phyloP scores from a whole-genome alignment of 37 sponge, comb jelly and placozoan species.

The Agelas oroides region DNA sequence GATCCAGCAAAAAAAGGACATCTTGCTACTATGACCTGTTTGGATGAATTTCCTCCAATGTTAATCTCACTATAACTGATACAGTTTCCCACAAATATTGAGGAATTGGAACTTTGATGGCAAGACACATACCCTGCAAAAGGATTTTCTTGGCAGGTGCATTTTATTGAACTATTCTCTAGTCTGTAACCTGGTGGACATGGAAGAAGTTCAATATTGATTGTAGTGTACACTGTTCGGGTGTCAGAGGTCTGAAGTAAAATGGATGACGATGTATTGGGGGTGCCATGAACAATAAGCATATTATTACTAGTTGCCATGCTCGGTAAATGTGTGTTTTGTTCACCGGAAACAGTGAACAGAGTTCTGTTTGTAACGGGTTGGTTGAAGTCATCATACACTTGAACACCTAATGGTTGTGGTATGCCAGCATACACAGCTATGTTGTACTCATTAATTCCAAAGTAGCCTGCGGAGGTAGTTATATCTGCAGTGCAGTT shows the following conservation, averaged over 20 bases:
- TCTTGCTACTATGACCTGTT: neutral
- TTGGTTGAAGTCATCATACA: constrained; percentile 23
- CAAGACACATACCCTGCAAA: neutral
- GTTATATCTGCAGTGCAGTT: constrained; percentile 15
- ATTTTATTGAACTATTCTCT: neutral
- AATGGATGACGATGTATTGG: neutral
- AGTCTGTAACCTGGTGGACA: constrained; percentile 29
- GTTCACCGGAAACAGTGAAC: neutral
- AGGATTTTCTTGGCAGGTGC: too few species aligned
- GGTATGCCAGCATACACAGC: constrained; percentile 7
- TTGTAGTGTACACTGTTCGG: neutral
- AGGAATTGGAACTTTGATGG: neutral
- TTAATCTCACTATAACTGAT: neutral
- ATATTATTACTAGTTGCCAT: too few species aligned
- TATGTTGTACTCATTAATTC: neutral
- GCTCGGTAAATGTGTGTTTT: neutral
- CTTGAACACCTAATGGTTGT: neutral
- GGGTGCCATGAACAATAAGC: neutral
- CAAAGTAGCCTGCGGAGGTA: constrained; percentile 12
- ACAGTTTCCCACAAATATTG: constrained; percentile 12
- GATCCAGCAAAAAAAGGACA: neutral
- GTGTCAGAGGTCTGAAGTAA: neutral
- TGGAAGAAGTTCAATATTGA: neutral
- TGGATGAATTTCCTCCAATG: neutral
- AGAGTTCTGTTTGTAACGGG: constrained; percentile 10